These are phyloP conservation scores for Ectemnius continuus DNA, from an alignment of 2,888 invertebrate species.

Conservation along the genomic window DNA sequence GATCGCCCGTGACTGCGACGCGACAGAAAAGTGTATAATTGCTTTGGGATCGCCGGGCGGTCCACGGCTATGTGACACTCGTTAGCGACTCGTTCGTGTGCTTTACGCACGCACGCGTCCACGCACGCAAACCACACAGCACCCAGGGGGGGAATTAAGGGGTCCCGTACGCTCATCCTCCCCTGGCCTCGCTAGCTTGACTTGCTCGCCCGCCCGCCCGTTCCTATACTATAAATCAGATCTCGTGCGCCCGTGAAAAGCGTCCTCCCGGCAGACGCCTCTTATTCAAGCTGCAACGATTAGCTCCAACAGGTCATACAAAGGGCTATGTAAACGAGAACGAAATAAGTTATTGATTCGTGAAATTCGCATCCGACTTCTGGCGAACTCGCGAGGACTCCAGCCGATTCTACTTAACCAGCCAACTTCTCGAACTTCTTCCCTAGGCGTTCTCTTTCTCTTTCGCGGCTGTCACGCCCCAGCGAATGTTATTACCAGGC, in stretches of 20 bases:
- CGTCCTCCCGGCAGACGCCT: too few relatives aligned
- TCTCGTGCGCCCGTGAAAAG: neutral
- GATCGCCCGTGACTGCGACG: slow-evolving; percentile 28
- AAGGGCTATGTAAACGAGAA: neutral
- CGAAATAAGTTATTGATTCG: neutral
- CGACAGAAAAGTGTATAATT: slow-evolving; percentile 52
- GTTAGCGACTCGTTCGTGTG: slow-evolving; percentile 50
- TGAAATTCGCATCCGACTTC: neutral
- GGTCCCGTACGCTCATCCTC: neutral
- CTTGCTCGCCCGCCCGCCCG: too few relatives aligned
- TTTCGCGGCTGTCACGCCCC: slow-evolving; percentile 24
- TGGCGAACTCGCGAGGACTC: neutral
- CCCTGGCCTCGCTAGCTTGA: neutral
- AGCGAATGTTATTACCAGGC: slow-evolving; percentile 34
- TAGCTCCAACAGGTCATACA: neutral
- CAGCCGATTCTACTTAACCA: too few relatives aligned
- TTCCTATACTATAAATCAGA: slow-evolving; percentile 3
- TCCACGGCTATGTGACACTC: slow-evolving; percentile 52
- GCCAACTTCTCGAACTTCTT: too few relatives aligned
- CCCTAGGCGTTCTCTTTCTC: neutral
- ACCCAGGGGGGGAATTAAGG: neutral
- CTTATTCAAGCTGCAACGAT: neutral
- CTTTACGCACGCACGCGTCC: slow-evolving; percentile 22
- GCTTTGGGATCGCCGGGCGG: slow-evolving; percentile 51
- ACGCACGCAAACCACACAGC: slow-evolving; percentile 21